phyloP scores from a whole-genome alignment of 1,140 invertebrate species.

The Drosophila albomicans region DNA sequence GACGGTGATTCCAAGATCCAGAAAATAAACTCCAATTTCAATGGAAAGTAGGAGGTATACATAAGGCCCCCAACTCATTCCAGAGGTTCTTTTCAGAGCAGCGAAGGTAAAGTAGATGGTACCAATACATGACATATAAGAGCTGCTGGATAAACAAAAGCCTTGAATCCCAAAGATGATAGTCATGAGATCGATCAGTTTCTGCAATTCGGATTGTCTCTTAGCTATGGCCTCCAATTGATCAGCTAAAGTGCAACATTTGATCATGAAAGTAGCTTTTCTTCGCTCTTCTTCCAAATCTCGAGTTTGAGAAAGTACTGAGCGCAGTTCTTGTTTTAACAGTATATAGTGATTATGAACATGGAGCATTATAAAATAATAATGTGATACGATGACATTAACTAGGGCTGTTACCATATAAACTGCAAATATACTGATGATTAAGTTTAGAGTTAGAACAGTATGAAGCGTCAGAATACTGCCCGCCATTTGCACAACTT shows the following conservation, averaged over 20 bases:
- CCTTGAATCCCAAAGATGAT: constrained; percentile 46
- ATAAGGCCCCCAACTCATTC: not conserved
- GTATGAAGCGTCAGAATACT: constrained; percentile 1
- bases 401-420: constrained; percentile 29
- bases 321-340: constrained; percentile 30
- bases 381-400: constrained; percentile 46
- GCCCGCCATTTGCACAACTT: constrained; percentile 24
- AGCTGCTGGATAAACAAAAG: constrained; percentile 32
- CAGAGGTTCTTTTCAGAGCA: not conserved
- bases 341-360: constrained; percentile 42
- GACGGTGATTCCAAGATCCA: constrained; percentile 18
- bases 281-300: constrained; percentile 19
- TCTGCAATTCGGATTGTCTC: constrained; percentile 30
- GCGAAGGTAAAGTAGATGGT: constrained; percentile 42
- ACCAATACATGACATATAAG: constrained; percentile 45
- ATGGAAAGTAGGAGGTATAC: not conserved
- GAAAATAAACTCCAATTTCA: constrained; percentile 21
- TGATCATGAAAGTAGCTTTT: constrained; percentile 29
- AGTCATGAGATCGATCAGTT: not conserved
- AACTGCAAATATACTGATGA: not conserved
- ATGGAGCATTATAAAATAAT: constrained; percentile 37
- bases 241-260: constrained; percentile 54
- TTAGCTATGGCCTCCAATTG: constrained; percentile 36
- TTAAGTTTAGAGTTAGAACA: not conserved
- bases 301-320: not conserved